Evolutionary conservation across 2,888 invertebrate species (phyloP).

Genomic region (Teleiodes luculella): DNA sequence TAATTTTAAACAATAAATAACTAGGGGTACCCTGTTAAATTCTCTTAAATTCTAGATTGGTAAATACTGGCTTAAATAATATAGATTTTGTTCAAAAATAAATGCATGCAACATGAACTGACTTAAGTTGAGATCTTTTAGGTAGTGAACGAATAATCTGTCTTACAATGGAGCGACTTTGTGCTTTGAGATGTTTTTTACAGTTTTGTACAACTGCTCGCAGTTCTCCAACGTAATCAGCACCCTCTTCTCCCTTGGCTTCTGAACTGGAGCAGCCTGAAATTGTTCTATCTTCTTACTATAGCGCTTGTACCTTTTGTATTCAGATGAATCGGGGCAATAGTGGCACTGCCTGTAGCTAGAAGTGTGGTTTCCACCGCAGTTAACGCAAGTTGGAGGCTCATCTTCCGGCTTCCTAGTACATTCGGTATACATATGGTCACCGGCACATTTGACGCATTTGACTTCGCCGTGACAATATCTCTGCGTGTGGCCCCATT

Average conservation of each 20-base stretch:
- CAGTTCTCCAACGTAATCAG: conserved; percentile 18
- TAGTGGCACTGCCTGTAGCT: conserved; percentile 43
- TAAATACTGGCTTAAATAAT: neutral
- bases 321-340: conserved; percentile 32
- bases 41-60: neutral
- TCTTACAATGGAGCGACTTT: conserved; percentile 8
- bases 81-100: neutral
- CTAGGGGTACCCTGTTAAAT: too few species aligned
- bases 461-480: conserved; percentile 49
- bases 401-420: conserved; percentile 28
- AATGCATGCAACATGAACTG: neutral
- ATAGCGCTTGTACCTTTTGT: conserved; percentile 22
- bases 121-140: neutral
- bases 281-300: conserved; percentile 10
- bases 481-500: conserved; percentile 60
- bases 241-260: neutral
- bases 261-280: neutral
- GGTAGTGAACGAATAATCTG: too few species aligned
- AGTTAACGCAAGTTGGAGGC: conserved; percentile 56
- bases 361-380: conserved; percentile 48
- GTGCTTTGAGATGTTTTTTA: conserved; percentile 5
- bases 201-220: conserved; percentile 7
- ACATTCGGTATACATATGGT: conserved; percentile 52
- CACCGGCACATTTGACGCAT: conserved; percentile 62
- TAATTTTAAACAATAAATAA: too few species aligned